Evolutionary conservation across 2,797 vertebrate genomes (phyloP).

Genomic region (Manis pentadactyla): DNA sequence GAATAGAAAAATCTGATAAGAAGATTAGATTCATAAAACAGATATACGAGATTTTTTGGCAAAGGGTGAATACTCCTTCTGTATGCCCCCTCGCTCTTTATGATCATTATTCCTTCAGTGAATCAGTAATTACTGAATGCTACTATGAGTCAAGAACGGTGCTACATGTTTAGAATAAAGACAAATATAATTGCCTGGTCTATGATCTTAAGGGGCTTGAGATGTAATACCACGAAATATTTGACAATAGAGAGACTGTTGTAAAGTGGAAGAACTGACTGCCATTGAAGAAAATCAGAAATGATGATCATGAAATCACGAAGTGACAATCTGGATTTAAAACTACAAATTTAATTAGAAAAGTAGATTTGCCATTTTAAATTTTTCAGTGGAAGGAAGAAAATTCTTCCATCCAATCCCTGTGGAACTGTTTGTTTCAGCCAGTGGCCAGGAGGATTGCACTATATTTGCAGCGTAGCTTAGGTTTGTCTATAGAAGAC

Average conservation of each 20-base stretch:
- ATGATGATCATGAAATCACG: background rate
- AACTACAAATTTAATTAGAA: constrained; percentile 20
- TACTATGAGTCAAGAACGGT: background rate
- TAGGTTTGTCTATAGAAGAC: background rate
- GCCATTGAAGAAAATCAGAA: background rate
- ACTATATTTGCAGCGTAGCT: background rate
- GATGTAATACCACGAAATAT: background rate
- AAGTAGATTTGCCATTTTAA: background rate
- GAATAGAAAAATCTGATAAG: background rate
- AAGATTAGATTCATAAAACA: background rate
- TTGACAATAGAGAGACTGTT: background rate
- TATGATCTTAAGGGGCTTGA: background rate
- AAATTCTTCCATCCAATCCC: background rate
- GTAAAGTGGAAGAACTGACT: background rate
- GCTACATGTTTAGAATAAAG: background rate
- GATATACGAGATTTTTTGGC: background rate
- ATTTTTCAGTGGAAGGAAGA: background rate
- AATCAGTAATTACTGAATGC: background rate
- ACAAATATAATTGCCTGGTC: background rate
- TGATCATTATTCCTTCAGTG: background rate
- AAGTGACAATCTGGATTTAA: constrained; percentile 2
- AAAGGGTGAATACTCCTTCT: background rate
- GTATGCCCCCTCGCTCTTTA: background rate
- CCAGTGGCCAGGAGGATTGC: background rate
- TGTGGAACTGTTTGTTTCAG: background rate